Evolutionary conservation across 2,113 vertebrate genomes (phyloP).

Genomic region (Pelvicachromis taeniatus): DNA sequence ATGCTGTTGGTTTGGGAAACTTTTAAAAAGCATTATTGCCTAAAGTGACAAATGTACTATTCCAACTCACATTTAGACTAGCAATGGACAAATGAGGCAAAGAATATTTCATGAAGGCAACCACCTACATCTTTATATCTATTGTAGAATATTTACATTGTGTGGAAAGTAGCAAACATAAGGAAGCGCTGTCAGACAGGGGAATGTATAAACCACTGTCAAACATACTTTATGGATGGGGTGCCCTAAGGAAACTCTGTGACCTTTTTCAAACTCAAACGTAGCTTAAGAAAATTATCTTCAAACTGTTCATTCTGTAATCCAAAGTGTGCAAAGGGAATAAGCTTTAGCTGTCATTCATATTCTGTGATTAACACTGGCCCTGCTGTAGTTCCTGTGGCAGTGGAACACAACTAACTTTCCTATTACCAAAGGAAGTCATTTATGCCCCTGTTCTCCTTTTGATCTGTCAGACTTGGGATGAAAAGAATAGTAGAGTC

Average conservation of each 20-base stretch:
- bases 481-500: conserved; percentile 52
- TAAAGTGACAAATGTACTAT: conserved; percentile 4
- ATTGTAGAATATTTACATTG: not conserved
- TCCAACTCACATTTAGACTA: not conserved
- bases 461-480: conserved; percentile 42
- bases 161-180: not conserved
- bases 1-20: not conserved
- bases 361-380: conserved; percentile 12
- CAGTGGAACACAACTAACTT: conserved; percentile 25
- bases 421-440: conserved; percentile 35
- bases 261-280: not conserved
- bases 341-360: not conserved
- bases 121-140: not conserved
- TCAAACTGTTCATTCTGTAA: not conserved
- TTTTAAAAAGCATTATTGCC: not conserved
- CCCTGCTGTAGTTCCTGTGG: not conserved
- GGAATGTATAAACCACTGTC: not conserved
- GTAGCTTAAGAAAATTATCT: not conserved
- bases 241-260: not conserved
- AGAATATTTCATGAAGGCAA: not conserved
- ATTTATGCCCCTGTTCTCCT: conserved; percentile 29
- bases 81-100: not conserved
- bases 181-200: not conserved
- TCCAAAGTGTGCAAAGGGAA: not conserved
- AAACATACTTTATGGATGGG: not conserved